Conservation (phyloP, 1,140 invertebrate species). For the Papilio polyxenes region DNA sequence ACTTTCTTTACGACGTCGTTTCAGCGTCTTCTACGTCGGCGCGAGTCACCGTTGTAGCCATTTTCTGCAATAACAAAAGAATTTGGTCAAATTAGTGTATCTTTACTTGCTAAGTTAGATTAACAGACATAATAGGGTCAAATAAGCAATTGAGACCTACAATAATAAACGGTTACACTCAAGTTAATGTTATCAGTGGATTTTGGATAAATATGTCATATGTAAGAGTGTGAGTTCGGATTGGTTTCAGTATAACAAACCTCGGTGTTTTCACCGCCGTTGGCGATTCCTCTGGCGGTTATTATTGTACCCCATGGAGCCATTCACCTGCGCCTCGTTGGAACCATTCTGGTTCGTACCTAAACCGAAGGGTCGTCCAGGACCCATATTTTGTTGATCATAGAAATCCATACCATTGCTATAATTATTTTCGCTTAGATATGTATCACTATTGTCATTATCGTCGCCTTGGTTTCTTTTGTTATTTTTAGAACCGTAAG, state of each 20-base stretch:
- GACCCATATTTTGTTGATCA: conserved; percentile 67
- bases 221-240: conserved; percentile 69
- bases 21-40: conserved; percentile 74
- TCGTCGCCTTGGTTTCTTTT: conserved; percentile 55
- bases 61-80: conserved; percentile 73
- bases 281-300: conserved; percentile 78
- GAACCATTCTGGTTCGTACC: conserved; percentile 56
- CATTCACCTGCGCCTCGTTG: conserved; percentile 67
- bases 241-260: conserved; percentile 79
- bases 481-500: conserved; percentile 66
- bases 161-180: conserved; percentile 31
- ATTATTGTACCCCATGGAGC: conserved; percentile 77
- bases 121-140: conserved; percentile 24
- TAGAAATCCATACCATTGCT: conserved; percentile 60
- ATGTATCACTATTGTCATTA: conserved; percentile 49
- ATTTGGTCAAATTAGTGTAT: conserved; percentile 37
- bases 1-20: conserved; percentile 36
- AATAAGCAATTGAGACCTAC: conserved; percentile 30
- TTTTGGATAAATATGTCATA: conserved; percentile 42
- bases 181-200: conserved; percentile 41
- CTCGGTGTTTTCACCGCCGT: conserved; percentile 72
- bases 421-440: conserved; percentile 47
- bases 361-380: conserved; percentile 59
- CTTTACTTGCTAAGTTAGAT: conserved; percentile 17
- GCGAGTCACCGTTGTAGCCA: conserved; percentile 73